These are phyloP conservation scores for Muscina levida DNA, from an alignment of 2,888 invertebrate species.

Conservation along the genomic window DNA sequence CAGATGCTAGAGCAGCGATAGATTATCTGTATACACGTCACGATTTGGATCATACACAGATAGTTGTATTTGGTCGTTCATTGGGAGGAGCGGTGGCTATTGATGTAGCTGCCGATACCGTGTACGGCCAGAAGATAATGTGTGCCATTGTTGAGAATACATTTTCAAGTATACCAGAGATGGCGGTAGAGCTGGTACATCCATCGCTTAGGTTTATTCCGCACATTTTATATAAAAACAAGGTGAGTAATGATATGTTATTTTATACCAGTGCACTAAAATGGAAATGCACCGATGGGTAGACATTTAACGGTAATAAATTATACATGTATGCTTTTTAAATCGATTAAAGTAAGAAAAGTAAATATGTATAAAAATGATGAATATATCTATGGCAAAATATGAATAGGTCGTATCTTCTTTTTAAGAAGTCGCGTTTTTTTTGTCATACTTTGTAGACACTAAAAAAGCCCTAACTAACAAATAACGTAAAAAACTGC, in stretches of 20 bases:
- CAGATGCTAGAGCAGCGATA: conserved; percentile 92
- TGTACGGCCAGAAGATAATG: conserved; percentile 90
- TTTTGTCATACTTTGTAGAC: too few relatives aligned
- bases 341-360: too few relatives aligned
- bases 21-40: conserved; percentile 90
- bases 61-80: conserved; percentile 93
- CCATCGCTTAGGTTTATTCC: conserved; percentile 88
- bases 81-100: conserved; percentile 95
- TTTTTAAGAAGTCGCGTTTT: too few relatives aligned
- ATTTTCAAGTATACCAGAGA: conserved; percentile 96
- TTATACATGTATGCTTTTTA: too few relatives aligned
- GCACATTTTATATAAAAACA: conserved; percentile 92
- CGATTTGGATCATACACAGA: conserved; percentile 91
- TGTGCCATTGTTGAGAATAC: conserved; percentile 96
- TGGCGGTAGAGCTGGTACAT: conserved; percentile 88
- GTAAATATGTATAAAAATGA: too few relatives aligned
- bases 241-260: conserved; percentile 85
- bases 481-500: too few relatives aligned
- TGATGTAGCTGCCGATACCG: conserved; percentile 88
- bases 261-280: too few relatives aligned
- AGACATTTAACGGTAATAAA: too few relatives aligned
- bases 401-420: too few relatives aligned
- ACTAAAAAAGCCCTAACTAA: too few relatives aligned
- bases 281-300: too few relatives aligned
- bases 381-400: too few relatives aligned